These are phyloP conservation scores for Dreissena rostriformis DNA, from an alignment of 1,140 invertebrate genomes.

Conservation along the genomic window DNA sequence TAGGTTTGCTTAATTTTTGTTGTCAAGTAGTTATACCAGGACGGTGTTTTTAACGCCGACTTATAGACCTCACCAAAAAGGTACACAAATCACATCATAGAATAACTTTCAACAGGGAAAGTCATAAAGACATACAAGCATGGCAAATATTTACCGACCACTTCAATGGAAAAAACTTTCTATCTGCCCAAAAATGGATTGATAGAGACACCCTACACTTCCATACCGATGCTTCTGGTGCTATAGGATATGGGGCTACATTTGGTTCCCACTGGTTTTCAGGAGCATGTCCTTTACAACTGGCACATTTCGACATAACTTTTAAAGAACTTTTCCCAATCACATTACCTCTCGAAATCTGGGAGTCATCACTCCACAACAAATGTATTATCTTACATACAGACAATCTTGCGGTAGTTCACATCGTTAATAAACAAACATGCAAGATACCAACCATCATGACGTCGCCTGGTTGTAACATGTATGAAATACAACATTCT, in stretches of 20 bases:
- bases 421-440: slow-evolving; percentile 55
- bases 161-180: slow-evolving; percentile 50
- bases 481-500: slow-evolving; percentile 48
- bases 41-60: slow-evolving; percentile 34
- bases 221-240: slow-evolving; percentile 33
- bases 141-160: slow-evolving; percentile 30
- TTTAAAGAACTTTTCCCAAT: slow-evolving; percentile 51
- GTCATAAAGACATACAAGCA: not conserved
- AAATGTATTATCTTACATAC: not conserved
- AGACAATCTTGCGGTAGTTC: slow-evolving; percentile 51
- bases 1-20: slow-evolving; percentile 45
- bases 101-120: slow-evolving; percentile 30
- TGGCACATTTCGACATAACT: not conserved
- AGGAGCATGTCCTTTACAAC: slow-evolving; percentile 9
- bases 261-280: slow-evolving; percentile 25
- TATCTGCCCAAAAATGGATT: slow-evolving; percentile 26
- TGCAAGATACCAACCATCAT: slow-evolving; percentile 45
- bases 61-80: slow-evolving; percentile 46
- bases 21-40: slow-evolving; percentile 43
- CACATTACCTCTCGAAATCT: slow-evolving; percentile 28
- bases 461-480: slow-evolving; percentile 36
- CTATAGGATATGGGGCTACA: slow-evolving; percentile 18
- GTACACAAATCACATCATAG: slow-evolving; percentile 41
- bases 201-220: slow-evolving; percentile 16
- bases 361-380: slow-evolving; percentile 19